A percentile compares a stretch with the other conserved stretches of the same genome.
Conservation (phyloP, 2,113 vertebrate genomes). For the Hypomesus transpacificus region DNA sequence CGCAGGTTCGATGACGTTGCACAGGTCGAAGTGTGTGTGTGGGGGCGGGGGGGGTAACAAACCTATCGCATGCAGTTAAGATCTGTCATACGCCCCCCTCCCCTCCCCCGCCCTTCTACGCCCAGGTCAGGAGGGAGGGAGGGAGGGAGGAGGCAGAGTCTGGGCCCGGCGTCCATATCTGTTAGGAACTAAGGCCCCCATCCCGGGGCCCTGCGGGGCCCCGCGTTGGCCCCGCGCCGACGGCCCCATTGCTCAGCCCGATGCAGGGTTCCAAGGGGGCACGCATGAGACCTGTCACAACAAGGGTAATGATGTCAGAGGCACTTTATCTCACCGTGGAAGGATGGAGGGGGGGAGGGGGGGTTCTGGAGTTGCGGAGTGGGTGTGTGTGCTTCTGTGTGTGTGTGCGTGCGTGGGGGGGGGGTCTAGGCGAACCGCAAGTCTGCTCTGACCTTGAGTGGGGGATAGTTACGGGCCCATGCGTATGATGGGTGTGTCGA, state of each 20-base stretch:
- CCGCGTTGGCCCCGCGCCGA: slow-evolving; percentile 54
- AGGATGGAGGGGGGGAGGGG: slow-evolving; percentile 32
- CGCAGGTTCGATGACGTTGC: no score
- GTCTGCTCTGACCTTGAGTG: slow-evolving; percentile 23
- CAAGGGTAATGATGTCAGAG: slow-evolving; percentile 77
- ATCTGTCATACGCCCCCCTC: no score
- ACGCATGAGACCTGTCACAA: slow-evolving; percentile 75
- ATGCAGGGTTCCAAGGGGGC: slow-evolving; percentile 67
- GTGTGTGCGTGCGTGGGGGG: not conserved
- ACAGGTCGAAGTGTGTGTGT: no score
- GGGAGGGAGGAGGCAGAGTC: no score
- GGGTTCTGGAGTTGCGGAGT: slow-evolving; percentile 29
- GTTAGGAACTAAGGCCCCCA: not conserved
- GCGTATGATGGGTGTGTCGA: not conserved
- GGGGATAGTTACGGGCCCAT: not conserved
- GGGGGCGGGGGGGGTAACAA: no score
- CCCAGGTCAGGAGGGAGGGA: no score
- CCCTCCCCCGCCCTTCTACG: no score
- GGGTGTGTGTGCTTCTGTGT: slow-evolving; percentile 11
- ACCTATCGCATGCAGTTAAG: no score
- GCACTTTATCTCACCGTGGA: slow-evolving; percentile 53
- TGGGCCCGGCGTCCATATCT: not conserved
- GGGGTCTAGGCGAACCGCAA: not conserved
- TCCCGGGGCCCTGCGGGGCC: slow-evolving; percentile 35
- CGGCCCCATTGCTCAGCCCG: slow-evolving; percentile 64